Evolutionary conservation across 2,888 invertebrate genomes (phyloP).

Genomic region (Andrena camellia): DNA sequence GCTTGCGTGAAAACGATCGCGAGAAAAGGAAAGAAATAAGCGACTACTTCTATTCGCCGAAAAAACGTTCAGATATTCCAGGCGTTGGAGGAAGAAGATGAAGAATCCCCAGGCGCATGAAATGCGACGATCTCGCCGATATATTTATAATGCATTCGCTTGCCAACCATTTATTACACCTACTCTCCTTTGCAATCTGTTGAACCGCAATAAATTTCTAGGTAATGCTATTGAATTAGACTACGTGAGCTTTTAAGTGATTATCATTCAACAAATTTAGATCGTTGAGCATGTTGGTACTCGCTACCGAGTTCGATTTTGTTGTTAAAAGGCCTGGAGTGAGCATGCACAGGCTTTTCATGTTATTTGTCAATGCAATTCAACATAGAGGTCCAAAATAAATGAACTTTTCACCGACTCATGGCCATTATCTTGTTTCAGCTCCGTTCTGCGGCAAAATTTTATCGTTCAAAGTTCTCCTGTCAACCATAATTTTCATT

Average conservation of each 20-base stretch:
- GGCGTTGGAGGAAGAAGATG: background rate
- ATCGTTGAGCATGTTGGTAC: background rate
- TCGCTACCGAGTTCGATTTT: constrained; percentile 1
- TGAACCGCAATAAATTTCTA: background rate
- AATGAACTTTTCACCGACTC: constrained; percentile 70
- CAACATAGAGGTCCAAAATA: constrained; percentile 68
- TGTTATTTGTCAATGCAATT: constrained; percentile 59
- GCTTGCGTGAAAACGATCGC: constrained; percentile 2
- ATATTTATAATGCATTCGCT: constrained; percentile 70
- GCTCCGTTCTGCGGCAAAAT: too few relatives aligned
- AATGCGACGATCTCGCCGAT: constrained; percentile 45
- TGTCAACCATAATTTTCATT: too few relatives aligned
- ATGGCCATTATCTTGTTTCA: too few relatives aligned
- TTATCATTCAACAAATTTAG: background rate
- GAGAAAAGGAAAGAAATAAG: background rate
- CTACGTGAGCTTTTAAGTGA: background rate
- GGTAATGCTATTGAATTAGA: background rate
- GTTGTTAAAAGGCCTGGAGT: background rate
- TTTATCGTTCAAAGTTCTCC: too few relatives aligned
- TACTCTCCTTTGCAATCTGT: constrained; percentile 28
- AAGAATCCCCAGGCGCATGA: background rate
- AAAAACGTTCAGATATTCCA: constrained; percentile 23
- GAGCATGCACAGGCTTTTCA: constrained; percentile 12
- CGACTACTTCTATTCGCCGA: background rate
- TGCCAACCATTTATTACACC: constrained; percentile 69